Percentiles rank a stretch among this genome's conserved stretches.
These are phyloP conservation scores for Octodonta nipae DNA, from an alignment of 2,888 invertebrate genomes.

Conservation along the genomic window DNA sequence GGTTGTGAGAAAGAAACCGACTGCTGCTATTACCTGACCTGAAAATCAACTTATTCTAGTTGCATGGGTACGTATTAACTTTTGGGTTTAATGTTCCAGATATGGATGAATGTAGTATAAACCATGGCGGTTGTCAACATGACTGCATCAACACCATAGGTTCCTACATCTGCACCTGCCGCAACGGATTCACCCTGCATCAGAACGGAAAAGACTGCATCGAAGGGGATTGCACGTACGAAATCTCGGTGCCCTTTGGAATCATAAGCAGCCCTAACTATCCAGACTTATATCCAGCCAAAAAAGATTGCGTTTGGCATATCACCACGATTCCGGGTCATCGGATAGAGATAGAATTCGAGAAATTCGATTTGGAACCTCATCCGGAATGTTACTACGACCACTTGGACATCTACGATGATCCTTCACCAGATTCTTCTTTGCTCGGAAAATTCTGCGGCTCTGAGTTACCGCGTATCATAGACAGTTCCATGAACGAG, in stretches of 20 bases:
- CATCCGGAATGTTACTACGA: conserved; percentile 97
- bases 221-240: conserved; percentile 94
- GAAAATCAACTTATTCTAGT: too few species aligned
- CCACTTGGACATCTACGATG: conserved; percentile 87
- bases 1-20: too few species aligned
- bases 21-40: too few species aligned
- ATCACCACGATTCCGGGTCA: conserved; percentile 85
- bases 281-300: conserved; percentile 90
- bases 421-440: conserved; percentile 70
- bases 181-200: conserved; percentile 89
- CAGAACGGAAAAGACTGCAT: conserved; percentile 92
- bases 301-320: conserved; percentile 92
- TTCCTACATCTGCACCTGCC: conserved; percentile 85
- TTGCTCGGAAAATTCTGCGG: conserved; percentile 75
- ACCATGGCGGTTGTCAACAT: conserved; percentile 96
- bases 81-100: too few species aligned
- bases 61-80: too few species aligned
- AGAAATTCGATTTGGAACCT: conserved; percentile 88
- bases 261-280: conserved; percentile 81
- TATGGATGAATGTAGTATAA: conserved; percentile 93
- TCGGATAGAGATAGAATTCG: conserved; percentile 64
- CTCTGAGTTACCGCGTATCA: conserved; percentile 75
- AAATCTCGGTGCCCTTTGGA: conserved; percentile 71
- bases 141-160: conserved; percentile 90
- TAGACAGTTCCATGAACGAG: conserved; percentile 75